Percentiles rank a stretch among this genome's conserved stretches.
phyloP scores from a whole-genome alignment of 2,797 vertebrate species.

The Trachurus trachurus region DNA sequence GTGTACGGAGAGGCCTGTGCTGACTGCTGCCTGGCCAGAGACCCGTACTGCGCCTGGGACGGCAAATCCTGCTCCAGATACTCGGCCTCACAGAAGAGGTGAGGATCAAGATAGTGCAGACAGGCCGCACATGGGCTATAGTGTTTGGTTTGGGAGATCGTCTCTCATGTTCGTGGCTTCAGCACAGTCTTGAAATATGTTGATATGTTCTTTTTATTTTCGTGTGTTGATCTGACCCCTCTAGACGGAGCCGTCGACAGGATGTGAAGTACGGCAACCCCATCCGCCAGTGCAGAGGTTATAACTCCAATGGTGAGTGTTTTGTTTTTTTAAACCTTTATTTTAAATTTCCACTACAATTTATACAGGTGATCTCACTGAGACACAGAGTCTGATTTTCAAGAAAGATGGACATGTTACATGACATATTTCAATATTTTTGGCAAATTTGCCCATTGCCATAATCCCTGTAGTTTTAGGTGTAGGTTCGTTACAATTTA shows the following conservation, averaged over 20 bases:
- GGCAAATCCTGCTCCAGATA: constrained; percentile 98
- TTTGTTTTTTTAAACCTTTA: too few species aligned
- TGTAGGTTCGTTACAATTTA: too few species aligned
- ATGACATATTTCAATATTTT: too few species aligned
- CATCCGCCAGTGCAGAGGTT: constrained; percentile 96
- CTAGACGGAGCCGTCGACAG: constrained; percentile 95
- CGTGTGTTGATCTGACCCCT: constrained; percentile 57
- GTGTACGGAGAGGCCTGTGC: constrained; percentile 96
- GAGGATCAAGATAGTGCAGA: constrained; percentile 54
- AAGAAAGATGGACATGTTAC: too few species aligned
- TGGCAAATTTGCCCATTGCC: too few species aligned
- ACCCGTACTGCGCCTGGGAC: constrained; percentile 99
- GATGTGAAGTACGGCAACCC: constrained; percentile 98
- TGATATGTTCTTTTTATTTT: constrained; percentile 55
- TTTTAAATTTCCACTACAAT: too few species aligned
- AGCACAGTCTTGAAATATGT: constrained; percentile 6
- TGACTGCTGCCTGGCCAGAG: constrained; percentile 97
- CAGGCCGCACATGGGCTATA: neutral
- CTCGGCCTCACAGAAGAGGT: constrained; percentile 97
- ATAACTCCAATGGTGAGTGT: constrained; percentile 94
- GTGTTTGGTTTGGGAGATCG: neutral
- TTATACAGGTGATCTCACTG: too few species aligned
- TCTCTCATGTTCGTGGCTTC: neutral
- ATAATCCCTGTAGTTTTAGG: too few species aligned
- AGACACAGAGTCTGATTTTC: too few species aligned